Evolutionary conservation across 2,797 vertebrate species (phyloP).

Genomic region (Sphaeramia orbicularis): DNA sequence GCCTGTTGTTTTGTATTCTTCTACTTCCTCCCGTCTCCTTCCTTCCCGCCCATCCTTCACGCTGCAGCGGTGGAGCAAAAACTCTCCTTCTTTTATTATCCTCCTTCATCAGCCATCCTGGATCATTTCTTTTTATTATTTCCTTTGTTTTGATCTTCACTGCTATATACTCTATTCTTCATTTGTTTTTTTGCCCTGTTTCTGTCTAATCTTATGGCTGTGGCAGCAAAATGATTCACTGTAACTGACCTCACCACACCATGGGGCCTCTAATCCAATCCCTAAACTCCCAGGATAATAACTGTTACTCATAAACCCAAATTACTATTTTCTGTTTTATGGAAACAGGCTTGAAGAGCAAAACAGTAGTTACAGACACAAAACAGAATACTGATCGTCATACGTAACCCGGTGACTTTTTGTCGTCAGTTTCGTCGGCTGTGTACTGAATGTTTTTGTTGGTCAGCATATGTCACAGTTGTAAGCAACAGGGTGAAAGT

Average conservation of each 20-base stretch:
- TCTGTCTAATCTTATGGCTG: neutral
- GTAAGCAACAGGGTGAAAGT: constrained; percentile 39
- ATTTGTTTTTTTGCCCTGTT: constrained; percentile 21
- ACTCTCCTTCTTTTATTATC: constrained; percentile 4
- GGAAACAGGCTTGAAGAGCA: constrained; percentile 25
- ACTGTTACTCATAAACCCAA: constrained; percentile 63
- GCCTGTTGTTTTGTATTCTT: constrained; percentile 51
- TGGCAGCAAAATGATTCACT: constrained; percentile 27
- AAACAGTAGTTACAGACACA: constrained; percentile 65
- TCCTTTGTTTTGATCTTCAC: constrained; percentile 30
- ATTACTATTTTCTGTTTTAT: constrained; percentile 67
- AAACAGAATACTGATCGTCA: constrained; percentile 39
- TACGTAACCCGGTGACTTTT: constrained; percentile 39
- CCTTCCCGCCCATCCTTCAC: constrained; percentile 28
- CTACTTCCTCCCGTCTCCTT: constrained; percentile 25
- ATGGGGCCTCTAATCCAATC: constrained; percentile 44
- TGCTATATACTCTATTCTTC: constrained; percentile 28
- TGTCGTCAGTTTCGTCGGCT: neutral
- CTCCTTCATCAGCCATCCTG: constrained; percentile 3
- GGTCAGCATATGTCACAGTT: constrained; percentile 5
- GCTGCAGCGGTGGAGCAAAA: neutral
- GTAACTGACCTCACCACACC: constrained; percentile 40
- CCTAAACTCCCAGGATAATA: constrained; percentile 63
- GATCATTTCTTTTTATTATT: constrained; percentile 32
- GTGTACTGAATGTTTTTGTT: constrained; percentile 19